Base-by-base conservation (phyloP, 2,888 invertebrate species). In the Reticulitermes lucifugus region DNA sequence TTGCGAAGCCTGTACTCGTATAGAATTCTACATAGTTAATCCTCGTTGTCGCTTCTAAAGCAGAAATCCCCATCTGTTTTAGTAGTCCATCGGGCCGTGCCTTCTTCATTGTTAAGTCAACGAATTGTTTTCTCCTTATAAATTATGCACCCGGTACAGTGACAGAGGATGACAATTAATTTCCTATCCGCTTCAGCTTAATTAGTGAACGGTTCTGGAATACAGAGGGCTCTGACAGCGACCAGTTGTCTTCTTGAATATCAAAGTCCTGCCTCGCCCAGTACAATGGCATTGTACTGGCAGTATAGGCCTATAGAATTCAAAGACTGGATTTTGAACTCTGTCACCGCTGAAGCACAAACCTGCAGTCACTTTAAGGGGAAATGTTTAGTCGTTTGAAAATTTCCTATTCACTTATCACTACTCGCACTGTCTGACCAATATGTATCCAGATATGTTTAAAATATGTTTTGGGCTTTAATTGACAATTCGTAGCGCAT, bases 111-210 rank as follows among this genome's bases (percentile, higher is more conserved):
- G 65, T 65, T n/a, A n/a, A 65, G 65, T 73, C 73, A 77, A 77
- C 51, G n/a, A 77, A 77, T 77, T 77, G 77, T 77, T 51, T 77
- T 43, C 77, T 7, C 77, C 51, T 77, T 77, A 77, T 77, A 77
- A 43, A 77, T 77, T 77, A 77, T 77, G 77, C 77, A 77, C 41
- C 77, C 46, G 7, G 77, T n/a, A 51, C 21, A 6, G 65, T 65
- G n/a, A 65, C 65, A 65, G n/a, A 77, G 77, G 73, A 25, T n/a
- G 77, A 51, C 51, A 77, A 77, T 77, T 77, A 77, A 77, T 77
- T 77, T 77, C 77, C 77, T 77, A 77, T 77, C 77, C 51, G 25
- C 77, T 35, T 77, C 77, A 77, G 77, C 77, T 77, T 77, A 77
- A 77, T 77, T 77, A 77, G 43, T 43, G 77, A 77, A 46, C 1